Conservation (phyloP, 2,888 invertebrate species). For the Yponomeuta malinellus region DNA sequence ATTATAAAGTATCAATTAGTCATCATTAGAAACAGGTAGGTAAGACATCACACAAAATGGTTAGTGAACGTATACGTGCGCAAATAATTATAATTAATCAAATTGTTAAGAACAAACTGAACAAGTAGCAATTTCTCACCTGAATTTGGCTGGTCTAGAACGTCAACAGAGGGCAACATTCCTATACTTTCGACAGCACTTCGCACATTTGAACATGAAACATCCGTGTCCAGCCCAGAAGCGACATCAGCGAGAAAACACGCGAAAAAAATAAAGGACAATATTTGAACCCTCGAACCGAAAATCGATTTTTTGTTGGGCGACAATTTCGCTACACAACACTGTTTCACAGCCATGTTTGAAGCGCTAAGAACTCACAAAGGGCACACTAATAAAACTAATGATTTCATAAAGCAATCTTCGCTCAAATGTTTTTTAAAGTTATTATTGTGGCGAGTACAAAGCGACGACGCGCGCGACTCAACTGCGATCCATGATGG, state of each 20-base stretch:
- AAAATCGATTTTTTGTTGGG: constrained; percentile 73
- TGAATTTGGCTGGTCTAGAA: constrained; percentile 69
- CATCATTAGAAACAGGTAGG: too few species aligned
- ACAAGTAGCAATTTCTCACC: constrained; percentile 46
- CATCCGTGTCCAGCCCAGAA: constrained; percentile 52
- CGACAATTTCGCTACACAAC: constrained; percentile 64
- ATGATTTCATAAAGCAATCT: constrained; percentile 44
- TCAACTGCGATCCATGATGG: constrained; percentile 65
- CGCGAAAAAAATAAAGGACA: constrained; percentile 60
- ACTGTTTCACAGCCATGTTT: constrained; percentile 70
- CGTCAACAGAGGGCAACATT: constrained; percentile 63
- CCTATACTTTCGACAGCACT: constrained; percentile 68
- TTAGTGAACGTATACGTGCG: too few species aligned
- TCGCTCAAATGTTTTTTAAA: constrained; percentile 22
- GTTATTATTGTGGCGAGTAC: constrained; percentile 6
- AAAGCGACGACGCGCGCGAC: constrained; percentile 28
- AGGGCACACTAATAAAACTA: constrained; percentile 33
- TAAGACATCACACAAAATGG: too few species aligned
- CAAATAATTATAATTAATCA: neutral
- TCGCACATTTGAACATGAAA: constrained; percentile 70
- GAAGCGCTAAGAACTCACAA: constrained; percentile 33
- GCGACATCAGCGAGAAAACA: constrained; percentile 46
- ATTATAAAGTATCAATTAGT: too few species aligned
- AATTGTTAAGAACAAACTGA: neutral
- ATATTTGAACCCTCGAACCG: constrained; percentile 63